These are phyloP conservation scores for Porites cylindrica DNA, from an alignment of 92 coral and sea anemone species.

Conservation along the genomic window DNA sequence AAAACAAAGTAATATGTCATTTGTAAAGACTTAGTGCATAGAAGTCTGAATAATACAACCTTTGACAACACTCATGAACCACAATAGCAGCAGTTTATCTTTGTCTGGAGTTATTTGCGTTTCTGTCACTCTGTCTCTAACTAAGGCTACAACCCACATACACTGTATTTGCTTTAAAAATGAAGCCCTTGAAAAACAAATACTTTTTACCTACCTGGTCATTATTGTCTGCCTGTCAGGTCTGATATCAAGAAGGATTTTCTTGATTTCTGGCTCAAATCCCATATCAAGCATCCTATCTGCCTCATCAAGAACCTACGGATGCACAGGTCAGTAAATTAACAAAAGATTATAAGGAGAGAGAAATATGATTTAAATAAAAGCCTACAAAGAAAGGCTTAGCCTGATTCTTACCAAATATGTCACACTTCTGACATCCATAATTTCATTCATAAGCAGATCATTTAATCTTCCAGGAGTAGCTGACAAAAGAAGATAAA, in stretches of 20 bases:
- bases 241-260: constrained; percentile 94
- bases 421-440: constrained; percentile 92
- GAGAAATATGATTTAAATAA: neutral
- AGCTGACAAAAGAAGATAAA: constrained; percentile 56
- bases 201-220: constrained; percentile 79
- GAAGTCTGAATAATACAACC: no score
- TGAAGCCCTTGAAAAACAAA: no score
- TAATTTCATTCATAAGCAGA: constrained; percentile 90
- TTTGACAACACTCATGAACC: no score
- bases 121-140: no score
- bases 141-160: no score
- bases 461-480: constrained; percentile 98
- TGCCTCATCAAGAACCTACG: constrained; percentile 96
- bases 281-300: constrained; percentile 99
- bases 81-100: no score
- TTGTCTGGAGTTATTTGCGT: no score
- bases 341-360: no score
- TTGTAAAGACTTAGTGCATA: no score
- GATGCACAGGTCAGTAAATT: neutral
- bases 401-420: constrained; percentile 77
- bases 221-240: constrained; percentile 98
- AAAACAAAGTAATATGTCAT: neutral
- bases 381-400: neutral
- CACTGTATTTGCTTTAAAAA: no score
- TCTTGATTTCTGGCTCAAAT: constrained; percentile 97